These are phyloP conservation scores for Liasis olivaceus DNA, from an alignment of 2,797 vertebrate species.

Conservation along the genomic window DNA sequence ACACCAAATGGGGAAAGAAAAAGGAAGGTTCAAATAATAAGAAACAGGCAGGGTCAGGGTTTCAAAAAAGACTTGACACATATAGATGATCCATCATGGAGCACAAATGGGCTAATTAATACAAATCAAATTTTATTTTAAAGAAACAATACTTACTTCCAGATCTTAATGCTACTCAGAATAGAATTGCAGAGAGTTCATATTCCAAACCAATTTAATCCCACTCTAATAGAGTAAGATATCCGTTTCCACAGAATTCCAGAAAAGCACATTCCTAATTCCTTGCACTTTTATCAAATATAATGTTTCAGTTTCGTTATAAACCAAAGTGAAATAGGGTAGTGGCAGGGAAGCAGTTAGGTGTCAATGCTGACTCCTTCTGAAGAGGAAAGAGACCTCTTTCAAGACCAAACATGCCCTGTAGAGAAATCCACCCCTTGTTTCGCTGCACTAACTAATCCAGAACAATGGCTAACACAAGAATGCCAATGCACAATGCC, in stretches of 20 bases:
- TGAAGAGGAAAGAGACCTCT: not conserved
- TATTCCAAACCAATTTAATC: not conserved
- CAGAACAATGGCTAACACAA: not conserved
- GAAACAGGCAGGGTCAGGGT: slow-evolving; percentile 56
- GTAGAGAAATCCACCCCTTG: not conserved
- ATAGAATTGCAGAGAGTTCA: not conserved
- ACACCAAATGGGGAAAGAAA: slow-evolving; percentile 11
- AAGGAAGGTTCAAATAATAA: slow-evolving; percentile 49
- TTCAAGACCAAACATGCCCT: not conserved
- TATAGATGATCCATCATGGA: not conserved
- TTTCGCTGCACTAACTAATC: not conserved
- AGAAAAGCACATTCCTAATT: not conserved
- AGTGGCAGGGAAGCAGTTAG: slow-evolving; percentile 20
- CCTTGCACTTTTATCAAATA: not conserved
- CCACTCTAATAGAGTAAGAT: not conserved
- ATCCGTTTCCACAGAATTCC: not conserved
- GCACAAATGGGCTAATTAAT: slow-evolving; percentile 9
- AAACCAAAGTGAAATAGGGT: not conserved
- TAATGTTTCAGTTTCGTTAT: slow-evolving; percentile 10
- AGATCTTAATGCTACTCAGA: not conserved
- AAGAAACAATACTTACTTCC: not conserved
- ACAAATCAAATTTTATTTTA: slow-evolving; percentile 24
- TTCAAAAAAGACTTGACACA: slow-evolving; percentile 39
- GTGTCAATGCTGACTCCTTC: not conserved
- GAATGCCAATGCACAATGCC: not conserved